Evolutionary conservation across 2,113 vertebrate species (phyloP).

Genomic region (Oostethus manadensis): DNA sequence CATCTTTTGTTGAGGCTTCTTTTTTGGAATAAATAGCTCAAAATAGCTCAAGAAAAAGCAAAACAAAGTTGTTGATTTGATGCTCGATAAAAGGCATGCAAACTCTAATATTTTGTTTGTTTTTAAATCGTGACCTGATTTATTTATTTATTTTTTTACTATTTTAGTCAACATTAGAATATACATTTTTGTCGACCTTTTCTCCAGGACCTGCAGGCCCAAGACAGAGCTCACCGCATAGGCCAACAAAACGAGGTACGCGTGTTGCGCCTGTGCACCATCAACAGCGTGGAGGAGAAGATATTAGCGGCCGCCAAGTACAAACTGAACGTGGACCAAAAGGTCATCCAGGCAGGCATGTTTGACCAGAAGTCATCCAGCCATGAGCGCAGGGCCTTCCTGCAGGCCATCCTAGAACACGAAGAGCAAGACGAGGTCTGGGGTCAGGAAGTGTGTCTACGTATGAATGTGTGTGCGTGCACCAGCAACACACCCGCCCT

Average conservation of each 20-base stretch:
- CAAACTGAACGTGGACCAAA: conserved; percentile 94
- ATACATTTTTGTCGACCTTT: background rate
- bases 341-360: conserved; percentile 98
- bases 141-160: too few species aligned
- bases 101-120: background rate
- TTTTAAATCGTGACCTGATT: too few species aligned
- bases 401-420: conserved; percentile 95
- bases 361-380: conserved; percentile 98
- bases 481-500: conserved; percentile 34
- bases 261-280: conserved; percentile 88
- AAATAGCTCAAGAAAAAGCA: too few species aligned
- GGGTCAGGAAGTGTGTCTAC: conserved; percentile 53
- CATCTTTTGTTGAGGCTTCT: too few species aligned
- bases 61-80: too few species aligned
- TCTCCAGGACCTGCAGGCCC: conserved; percentile 88
- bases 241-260: conserved; percentile 96
- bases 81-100: too few species aligned
- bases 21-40: too few species aligned
- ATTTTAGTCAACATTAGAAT: too few species aligned
- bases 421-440: conserved; percentile 97
- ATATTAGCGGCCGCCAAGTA: conserved; percentile 89
- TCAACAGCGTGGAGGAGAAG: conserved; percentile 93
- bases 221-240: conserved; percentile 94
- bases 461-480: conserved; percentile 58
- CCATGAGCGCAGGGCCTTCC: conserved; percentile 88